Conservation (phyloP, 1,140 invertebrate species). For the Sweltsa coloradensis region DNA sequence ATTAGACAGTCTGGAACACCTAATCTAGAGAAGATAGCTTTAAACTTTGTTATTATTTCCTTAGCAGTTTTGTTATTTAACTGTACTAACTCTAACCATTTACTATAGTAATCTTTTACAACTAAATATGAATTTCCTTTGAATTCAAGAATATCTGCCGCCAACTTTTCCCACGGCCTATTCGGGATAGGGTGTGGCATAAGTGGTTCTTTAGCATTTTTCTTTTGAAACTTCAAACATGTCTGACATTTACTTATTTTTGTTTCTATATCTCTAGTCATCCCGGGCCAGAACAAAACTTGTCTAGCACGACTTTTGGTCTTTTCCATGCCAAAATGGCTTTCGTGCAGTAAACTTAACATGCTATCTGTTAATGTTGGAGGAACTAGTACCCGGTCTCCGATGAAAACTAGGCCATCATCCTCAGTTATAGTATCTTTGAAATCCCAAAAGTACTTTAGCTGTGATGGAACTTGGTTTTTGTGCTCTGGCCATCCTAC, state of each 20-base stretch:
- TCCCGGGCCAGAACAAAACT: slow-evolving; percentile 19
- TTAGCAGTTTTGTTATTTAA: no score
- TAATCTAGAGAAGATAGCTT: no score
- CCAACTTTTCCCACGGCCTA: slow-evolving; percentile 22
- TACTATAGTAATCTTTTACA: no score
- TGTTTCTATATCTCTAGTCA: slow-evolving; percentile 29
- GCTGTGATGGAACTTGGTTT: no score
- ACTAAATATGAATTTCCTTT: slow-evolving; percentile 1
- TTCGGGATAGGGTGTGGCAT: slow-evolving; percentile 21
- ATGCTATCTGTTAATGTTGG: slow-evolving; percentile 21
- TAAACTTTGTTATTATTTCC: no score
- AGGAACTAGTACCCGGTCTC: slow-evolving; percentile 24
- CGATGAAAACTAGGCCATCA: slow-evolving; percentile 23
- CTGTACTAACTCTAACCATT: no score
- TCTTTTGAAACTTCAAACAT: slow-evolving; percentile 23
- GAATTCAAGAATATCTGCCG: slow-evolving; percentile 22
- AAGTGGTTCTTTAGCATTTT: slow-evolving; percentile 26
- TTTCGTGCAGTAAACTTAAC: slow-evolving; percentile 17
- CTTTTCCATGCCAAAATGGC: slow-evolving; percentile 21
- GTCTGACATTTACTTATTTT: slow-evolving; percentile 26
- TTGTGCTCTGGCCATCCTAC: no score
- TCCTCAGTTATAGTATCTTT: slow-evolving; percentile 10
- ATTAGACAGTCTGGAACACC: no score
- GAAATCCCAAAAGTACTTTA: slow-evolving; percentile 10
- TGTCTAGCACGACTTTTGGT: slow-evolving; percentile 13